Evolutionary conservation across 35 echinoderm and acorn worm genomes (phyloP).

Genomic region (Hemicentrotus pulcherrimus): DNA sequence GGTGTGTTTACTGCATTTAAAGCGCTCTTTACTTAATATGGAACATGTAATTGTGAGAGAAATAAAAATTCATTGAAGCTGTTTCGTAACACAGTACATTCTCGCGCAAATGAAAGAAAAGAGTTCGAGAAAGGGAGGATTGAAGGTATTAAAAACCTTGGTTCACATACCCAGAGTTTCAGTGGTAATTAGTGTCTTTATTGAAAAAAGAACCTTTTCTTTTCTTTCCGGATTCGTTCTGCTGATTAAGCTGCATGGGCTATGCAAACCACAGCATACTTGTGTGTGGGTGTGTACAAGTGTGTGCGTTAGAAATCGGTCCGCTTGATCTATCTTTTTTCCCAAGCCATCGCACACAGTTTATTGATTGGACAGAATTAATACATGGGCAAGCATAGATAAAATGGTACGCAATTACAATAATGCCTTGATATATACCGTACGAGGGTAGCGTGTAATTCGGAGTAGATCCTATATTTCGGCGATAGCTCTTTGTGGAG

Average conservation of each 20-base stretch:
- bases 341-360: not conserved
- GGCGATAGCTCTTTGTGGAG: not conserved
- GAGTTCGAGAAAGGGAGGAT: not conserved
- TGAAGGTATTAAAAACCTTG: not conserved
- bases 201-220: not conserved
- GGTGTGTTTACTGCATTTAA: no score
- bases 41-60: not conserved
- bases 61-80: not conserved
- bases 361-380: constrained; percentile 40
- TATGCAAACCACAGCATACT: not conserved
- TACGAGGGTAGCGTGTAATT: constrained; percentile 1
- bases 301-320: not conserved
- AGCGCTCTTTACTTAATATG: not conserved
- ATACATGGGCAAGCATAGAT: constrained; percentile 35
- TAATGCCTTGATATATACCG: constrained; percentile 30
- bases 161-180: not conserved
- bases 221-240: constrained; percentile 33
- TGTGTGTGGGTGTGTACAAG: not conserved
- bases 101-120: not conserved
- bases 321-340: not conserved
- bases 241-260: not conserved
- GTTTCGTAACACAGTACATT: no score
- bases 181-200: constrained; percentile 21
- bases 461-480: not conserved
- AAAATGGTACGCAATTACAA: constrained; percentile 38